Evolutionary conservation across 2,888 invertebrate genomes (phyloP).

Genomic region (Polyommatus iphigenia): DNA sequence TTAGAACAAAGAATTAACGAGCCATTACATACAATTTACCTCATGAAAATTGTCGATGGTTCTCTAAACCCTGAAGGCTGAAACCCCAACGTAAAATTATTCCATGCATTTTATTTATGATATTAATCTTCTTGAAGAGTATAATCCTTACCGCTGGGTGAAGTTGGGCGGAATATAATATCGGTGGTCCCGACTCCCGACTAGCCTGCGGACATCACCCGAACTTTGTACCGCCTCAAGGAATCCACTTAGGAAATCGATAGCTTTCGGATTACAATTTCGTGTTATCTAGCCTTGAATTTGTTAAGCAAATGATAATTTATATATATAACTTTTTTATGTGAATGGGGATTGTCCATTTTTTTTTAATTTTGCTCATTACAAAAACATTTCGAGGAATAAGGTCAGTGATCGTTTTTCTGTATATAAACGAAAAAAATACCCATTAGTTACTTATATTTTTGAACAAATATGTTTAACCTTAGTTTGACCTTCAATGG

Average conservation of each 20-base stretch:
- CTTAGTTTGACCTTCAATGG: no score
- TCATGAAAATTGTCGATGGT: not conserved
- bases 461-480: no score
- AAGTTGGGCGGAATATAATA: slow-evolving; percentile 59
- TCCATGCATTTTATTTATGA: slow-evolving; percentile 37
- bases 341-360: no score
- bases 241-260: slow-evolving; percentile 62
- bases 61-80: not conserved
- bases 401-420: no score
- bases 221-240: slow-evolving; percentile 51
- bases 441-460: no score
- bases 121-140: slow-evolving; percentile 53
- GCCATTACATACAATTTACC: not conserved
- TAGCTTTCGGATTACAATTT: slow-evolving; percentile 41
- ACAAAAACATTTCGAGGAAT: no score
- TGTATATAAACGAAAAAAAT: no score
- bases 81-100: not conserved
- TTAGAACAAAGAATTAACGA: no score
- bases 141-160: slow-evolving; percentile 63
- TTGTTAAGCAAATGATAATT: not conserved
- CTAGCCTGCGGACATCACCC: slow-evolving; percentile 54
- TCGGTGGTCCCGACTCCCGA: slow-evolving; percentile 39
- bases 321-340: not conserved
- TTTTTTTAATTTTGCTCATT: no score
- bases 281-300: not conserved